Conservation (phyloP, 2,888 invertebrate species). For the Ormyrus labotus region DNA sequence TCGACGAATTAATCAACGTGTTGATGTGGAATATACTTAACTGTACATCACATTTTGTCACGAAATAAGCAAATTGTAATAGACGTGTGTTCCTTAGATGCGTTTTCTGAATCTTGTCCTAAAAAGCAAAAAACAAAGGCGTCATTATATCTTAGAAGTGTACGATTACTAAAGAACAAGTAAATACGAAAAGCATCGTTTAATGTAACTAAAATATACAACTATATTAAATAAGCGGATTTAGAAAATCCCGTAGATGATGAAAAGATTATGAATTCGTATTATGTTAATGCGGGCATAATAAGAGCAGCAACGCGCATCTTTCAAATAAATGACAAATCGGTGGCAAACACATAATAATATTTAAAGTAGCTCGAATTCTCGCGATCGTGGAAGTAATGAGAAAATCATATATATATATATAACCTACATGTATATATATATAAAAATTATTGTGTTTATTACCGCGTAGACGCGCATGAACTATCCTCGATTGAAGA, state of each 20-base stretch:
- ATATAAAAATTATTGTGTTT: slow-evolving; percentile 37
- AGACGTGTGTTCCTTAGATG: slow-evolving; percentile 58
- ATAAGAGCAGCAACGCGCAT: slow-evolving; percentile 14
- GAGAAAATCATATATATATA: neutral
- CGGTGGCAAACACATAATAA: slow-evolving; percentile 12
- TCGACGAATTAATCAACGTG: slow-evolving; percentile 9
- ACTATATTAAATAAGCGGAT: slow-evolving; percentile 20
- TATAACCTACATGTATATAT: slow-evolving; percentile 26
- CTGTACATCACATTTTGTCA: slow-evolving; percentile 21
- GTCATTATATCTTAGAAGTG: neutral
- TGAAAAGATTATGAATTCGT: slow-evolving; percentile 13
- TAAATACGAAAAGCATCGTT: slow-evolving; percentile 5
- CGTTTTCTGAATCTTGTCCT: slow-evolving; percentile 58
- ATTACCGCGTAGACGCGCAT: slow-evolving; percentile 33
- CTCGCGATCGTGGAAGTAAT: slow-evolving; percentile 15
- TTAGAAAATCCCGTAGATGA: slow-evolving; percentile 22
- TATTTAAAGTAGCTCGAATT: slow-evolving; percentile 16
- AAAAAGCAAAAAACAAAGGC: slow-evolving; percentile 26
- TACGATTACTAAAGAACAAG: neutral
- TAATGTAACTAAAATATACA: slow-evolving; percentile 6
- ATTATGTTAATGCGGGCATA: neutral
- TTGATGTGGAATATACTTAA: slow-evolving; percentile 6
- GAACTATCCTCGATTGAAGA: slow-evolving; percentile 12
- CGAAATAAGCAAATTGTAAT: slow-evolving; percentile 47
- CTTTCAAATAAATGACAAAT: slow-evolving; percentile 3